Evolutionary conservation across 2,888 invertebrate species (phyloP), one percentile per base, ranked within the genome.

Genomic region (Leistus spinibarbis): DNA sequence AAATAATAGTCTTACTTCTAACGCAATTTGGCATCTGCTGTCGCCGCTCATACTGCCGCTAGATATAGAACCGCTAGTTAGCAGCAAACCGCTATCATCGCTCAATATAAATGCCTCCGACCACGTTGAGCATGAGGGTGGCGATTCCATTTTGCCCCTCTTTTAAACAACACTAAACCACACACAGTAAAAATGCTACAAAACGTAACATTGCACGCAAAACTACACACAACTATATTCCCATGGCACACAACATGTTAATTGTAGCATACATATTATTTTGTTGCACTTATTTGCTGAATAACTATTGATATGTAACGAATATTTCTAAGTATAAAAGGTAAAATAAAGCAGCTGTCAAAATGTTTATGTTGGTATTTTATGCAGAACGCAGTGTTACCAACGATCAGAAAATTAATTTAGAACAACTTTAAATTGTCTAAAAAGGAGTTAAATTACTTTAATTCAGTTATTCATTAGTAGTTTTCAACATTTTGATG

Each of bases 61-160:
- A 78, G 92, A 92, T 85, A 91, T 90, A 78, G 93, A 93, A 81
- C 92, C 91, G 86, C 91, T 92, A 81, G 90, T 90, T 82, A 91
- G 87, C 80, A 93, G 87, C 81, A 93, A 88, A 82, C 92, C 92
- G 87, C 92, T 92, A 83, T 93, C 92, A 87, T 92, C 92, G 85
- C 92, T 92, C 83, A 92, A 87, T 80, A 90, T 90, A 85, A 91
- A 91, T 80, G 90, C 91, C 85, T 92, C 92, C 79, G 92, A 92
- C 87, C 91, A 91, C 83, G 91, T 89, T 80, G 92, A 92, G 85
- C 91, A 92, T 79, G 91, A 90, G 82, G 92, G 92, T 83, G 93
- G 92, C 81, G 92, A 93, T 88, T 93, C 93, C 93, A 93, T 93
- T 82, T 67, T 66, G 40, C 67, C 13, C 54, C 60, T n/a, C n/a